Evolutionary conservation across 2,888 invertebrate genomes (phyloP).

Genomic region (Gryllus longicercus): DNA sequence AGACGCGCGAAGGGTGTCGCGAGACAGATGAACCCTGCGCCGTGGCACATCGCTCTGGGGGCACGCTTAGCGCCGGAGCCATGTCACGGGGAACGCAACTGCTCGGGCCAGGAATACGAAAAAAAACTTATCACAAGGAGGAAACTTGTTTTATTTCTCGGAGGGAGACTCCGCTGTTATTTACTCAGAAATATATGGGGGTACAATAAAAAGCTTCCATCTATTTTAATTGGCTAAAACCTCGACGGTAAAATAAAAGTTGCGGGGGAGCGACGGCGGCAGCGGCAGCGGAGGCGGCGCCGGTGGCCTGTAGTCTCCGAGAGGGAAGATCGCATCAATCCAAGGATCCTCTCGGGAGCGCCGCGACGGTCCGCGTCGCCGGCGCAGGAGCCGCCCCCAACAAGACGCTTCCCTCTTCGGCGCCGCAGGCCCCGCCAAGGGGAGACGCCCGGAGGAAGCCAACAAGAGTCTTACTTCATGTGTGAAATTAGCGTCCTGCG

Average conservation of each 20-base stretch:
- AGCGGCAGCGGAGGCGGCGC: background rate
- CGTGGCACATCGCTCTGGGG: too few species aligned
- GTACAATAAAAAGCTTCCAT: slow-evolving; percentile 17
- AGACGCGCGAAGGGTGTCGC: background rate
- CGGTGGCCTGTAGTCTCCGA: background rate
- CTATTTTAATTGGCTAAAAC: background rate
- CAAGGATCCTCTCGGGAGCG: background rate
- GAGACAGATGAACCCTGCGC: too few species aligned
- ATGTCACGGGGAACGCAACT: too few species aligned
- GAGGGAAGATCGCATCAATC: background rate
- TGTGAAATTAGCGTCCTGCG: background rate
- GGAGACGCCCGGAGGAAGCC: background rate
- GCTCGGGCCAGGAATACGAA: background rate
- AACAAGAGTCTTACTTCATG: background rate
- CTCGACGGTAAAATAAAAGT: slow-evolving; percentile 17
- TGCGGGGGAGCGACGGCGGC: background rate
- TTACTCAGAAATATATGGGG: background rate
- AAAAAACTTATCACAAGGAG: background rate
- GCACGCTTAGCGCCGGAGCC: too few species aligned
- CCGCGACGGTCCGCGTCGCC: background rate
- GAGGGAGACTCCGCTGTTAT: background rate
- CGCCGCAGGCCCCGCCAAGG: background rate
- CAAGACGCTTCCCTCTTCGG: background rate
- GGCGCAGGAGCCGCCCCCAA: background rate
- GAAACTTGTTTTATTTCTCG: too few species aligned